phyloP scores from a whole-genome alignment of 2,797 vertebrate genomes.

The Eulemur albifrons region DNA sequence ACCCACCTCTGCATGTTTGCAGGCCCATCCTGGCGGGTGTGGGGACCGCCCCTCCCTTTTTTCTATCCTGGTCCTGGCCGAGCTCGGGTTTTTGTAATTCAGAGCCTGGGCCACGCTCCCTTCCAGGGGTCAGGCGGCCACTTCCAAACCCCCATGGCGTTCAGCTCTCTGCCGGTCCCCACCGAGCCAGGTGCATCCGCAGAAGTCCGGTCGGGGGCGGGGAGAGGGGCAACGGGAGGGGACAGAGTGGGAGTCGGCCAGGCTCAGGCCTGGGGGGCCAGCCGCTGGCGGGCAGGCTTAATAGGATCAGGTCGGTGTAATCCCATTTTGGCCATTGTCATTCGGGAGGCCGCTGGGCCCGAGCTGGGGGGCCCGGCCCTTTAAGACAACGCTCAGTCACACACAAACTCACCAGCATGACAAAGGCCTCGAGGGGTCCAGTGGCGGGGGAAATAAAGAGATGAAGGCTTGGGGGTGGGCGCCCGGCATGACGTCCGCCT shows the following conservation, averaged over 20 bases:
- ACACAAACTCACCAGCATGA: constrained; percentile 82
- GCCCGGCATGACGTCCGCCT: constrained; percentile 22
- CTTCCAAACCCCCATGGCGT: constrained; percentile 45
- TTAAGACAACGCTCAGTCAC: constrained; percentile 77
- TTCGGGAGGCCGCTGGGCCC: constrained; percentile 81
- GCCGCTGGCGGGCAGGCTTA: constrained; percentile 79
- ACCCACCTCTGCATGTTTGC: background rate
- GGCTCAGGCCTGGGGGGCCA: background rate
- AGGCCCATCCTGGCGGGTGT: background rate
- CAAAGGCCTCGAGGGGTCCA: constrained; percentile 85
- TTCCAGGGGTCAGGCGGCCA: constrained; percentile 58
- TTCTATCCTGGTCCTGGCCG: accelerated
- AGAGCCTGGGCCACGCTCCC: background rate
- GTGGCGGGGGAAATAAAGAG: constrained; percentile 88
- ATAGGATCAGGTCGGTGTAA: constrained; percentile 89
- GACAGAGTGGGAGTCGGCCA: background rate
- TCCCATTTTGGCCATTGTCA: constrained; percentile 88
- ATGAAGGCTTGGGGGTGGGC: constrained; percentile 81
- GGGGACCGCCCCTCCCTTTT: background rate
- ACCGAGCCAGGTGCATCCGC: constrained; percentile 33
- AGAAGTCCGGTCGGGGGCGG: background rate
- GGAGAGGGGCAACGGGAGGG: background rate
- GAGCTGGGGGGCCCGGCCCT: constrained; percentile 83
- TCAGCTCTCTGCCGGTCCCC: background rate
- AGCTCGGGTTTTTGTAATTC: constrained; percentile 49